Evolutionary conservation across 2,113 vertebrate genomes (phyloP).

Genomic region (Oreochromis tanganicae): DNA sequence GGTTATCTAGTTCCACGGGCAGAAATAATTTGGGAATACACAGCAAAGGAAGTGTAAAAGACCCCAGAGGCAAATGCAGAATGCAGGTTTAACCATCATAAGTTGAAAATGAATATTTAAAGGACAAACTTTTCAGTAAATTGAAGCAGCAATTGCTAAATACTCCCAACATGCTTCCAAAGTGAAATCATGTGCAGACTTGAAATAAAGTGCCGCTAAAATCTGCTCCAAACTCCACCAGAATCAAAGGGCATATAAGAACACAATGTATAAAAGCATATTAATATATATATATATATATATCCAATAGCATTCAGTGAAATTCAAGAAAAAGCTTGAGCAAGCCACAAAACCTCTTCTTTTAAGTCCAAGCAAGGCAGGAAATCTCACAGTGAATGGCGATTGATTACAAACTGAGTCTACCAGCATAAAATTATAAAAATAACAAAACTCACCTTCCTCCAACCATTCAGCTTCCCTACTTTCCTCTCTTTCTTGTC

Average conservation of each 20-base stretch:
- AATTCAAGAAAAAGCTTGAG: neutral
- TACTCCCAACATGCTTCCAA: neutral
- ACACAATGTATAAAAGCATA: neutral
- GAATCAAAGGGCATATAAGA: neutral
- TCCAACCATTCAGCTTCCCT: constrained; percentile 71
- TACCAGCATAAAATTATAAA: neutral
- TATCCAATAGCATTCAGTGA: neutral
- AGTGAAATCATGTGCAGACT: neutral
- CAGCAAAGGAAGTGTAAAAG: neutral
- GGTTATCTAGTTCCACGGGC: neutral
- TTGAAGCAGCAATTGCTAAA: neutral
- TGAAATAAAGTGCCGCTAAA: neutral
- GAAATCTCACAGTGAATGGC: neutral
- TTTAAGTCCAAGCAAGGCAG: neutral
- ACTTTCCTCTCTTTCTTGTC: constrained; percentile 74
- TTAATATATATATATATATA: neutral
- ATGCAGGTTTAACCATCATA: neutral
- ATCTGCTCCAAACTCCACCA: neutral
- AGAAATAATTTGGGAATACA: neutral
- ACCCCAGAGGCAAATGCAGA: neutral
- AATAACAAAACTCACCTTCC: constrained; percentile 64
- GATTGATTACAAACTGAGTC: neutral
- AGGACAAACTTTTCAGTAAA: neutral
- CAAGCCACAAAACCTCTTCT: neutral
- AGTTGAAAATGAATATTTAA: neutral